Conservation (phyloP, 2,888 invertebrate species). For the Hyppa rectilinea region DNA sequence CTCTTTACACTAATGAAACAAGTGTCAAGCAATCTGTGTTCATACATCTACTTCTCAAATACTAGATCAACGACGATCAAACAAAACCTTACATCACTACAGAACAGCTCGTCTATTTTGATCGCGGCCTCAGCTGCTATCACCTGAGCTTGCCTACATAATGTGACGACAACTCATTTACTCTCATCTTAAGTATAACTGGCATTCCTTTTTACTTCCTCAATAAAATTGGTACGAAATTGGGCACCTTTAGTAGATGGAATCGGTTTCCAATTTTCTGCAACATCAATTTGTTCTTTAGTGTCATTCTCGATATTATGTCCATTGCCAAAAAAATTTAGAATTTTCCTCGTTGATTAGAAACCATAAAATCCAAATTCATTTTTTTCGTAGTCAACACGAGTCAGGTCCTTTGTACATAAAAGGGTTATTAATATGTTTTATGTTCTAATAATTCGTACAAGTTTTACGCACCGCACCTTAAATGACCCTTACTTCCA, state of each 20-base stretch:
- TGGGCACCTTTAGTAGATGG: constrained; percentile 28
- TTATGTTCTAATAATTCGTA: constrained; percentile 26
- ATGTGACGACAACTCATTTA: constrained; percentile 63
- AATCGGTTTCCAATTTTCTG: constrained; percentile 54
- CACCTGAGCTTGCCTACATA: constrained; percentile 61
- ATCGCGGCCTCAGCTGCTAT: constrained; percentile 61
- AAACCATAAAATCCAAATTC: constrained; percentile 14
- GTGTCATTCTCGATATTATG: constrained; percentile 35
- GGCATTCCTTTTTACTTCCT: constrained; percentile 45
- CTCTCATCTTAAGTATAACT: constrained; percentile 40
- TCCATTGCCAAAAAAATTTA: neutral
- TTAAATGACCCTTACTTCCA: constrained; percentile 31
- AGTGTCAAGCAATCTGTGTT: constrained; percentile 48
- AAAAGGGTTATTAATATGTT: constrained; percentile 17
- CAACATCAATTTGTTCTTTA: constrained; percentile 53
- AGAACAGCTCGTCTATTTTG: constrained; percentile 63
- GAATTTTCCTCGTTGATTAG: constrained; percentile 11
- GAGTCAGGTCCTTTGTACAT: neutral
- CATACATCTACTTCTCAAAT: constrained; percentile 54
- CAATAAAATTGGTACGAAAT: constrained; percentile 48
- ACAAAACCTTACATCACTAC: constrained; percentile 65
- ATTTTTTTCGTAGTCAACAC: constrained; percentile 5
- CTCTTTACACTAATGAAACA: constrained; percentile 50
- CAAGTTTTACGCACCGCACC: constrained; percentile 17
- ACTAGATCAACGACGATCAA: constrained; percentile 60